Percentiles rank a stretch among this genome's conserved stretches.
These are phyloP conservation scores for Dromiciops gliroides DNA, from an alignment of 2,113 vertebrate species.

Conservation along the genomic window DNA sequence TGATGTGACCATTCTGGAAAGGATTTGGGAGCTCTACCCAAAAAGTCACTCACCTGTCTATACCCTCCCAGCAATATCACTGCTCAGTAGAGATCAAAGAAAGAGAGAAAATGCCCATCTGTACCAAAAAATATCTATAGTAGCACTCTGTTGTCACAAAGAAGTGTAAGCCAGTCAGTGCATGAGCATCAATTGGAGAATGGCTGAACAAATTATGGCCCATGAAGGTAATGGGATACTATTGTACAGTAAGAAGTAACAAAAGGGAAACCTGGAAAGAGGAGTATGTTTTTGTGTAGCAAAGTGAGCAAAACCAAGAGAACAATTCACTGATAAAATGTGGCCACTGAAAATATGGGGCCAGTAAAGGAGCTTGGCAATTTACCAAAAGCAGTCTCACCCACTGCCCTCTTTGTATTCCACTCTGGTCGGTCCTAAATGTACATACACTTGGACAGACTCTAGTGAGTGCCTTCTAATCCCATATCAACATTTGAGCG, in stretches of 20 bases:
- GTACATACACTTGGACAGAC: not conserved
- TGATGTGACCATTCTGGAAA: not conserved
- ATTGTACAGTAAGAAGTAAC: not conserved
- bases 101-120: not conserved
- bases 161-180: not conserved
- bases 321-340: not conserved
- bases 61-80: not conserved
- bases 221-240: not conserved
- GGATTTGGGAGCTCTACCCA: not conserved
- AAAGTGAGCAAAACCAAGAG: not conserved
- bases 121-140: not conserved
- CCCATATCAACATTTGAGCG: not conserved
- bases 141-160: not conserved
- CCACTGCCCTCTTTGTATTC: not conserved
- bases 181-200: not conserved
- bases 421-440: not conserved
- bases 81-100: not conserved
- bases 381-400: not conserved
- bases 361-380: not conserved
- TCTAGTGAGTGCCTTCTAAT: not conserved
- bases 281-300: not conserved
- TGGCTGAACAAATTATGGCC: not conserved
- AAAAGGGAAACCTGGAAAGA: not conserved
- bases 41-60: not conserved
- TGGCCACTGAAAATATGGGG: not conserved